These are phyloP conservation scores for Xenopus borealis DNA, from an alignment of 2,113 vertebrate species.

Conservation along the genomic window DNA sequence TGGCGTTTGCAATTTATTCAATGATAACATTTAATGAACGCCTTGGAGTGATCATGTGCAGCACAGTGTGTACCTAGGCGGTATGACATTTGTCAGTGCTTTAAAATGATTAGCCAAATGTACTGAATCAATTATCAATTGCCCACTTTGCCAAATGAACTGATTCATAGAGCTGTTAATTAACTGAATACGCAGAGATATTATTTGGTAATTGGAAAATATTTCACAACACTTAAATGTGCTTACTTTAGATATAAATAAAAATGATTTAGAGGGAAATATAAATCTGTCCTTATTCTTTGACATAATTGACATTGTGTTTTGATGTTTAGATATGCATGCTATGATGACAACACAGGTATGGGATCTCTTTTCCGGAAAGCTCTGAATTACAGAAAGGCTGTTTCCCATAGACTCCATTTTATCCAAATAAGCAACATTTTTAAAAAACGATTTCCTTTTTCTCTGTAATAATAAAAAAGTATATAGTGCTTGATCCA, in stretches of 20 bases:
- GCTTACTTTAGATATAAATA: not conserved
- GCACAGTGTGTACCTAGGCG: not conserved
- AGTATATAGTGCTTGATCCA: too few relatives aligned
- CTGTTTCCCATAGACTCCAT: too few relatives aligned
- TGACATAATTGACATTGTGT: not conserved
- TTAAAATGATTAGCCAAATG: not conserved
- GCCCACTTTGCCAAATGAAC: conserved; percentile 8
- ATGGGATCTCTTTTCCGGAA: too few relatives aligned
- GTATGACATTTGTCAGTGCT: conserved; percentile 8
- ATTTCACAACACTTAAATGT: not conserved
- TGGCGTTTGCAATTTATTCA: conserved; percentile 14
- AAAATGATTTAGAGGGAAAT: not conserved
- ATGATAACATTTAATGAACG: conserved; percentile 13
- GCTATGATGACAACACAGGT: not conserved
- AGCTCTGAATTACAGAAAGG: too few relatives aligned
- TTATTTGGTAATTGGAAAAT: conserved; percentile 2
- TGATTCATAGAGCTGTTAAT: not conserved
- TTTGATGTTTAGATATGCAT: not conserved
- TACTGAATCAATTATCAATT: conserved; percentile 1
- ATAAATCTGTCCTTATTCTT: not conserved
- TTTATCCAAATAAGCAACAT: too few relatives aligned
- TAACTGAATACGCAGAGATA: not conserved
- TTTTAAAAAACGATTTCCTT: too few relatives aligned
- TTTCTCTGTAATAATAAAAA: too few relatives aligned
- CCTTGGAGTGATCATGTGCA: not conserved